A percentile compares a stretch with the other conserved stretches of the same genome.
Evolutionary conservation across 2,113 vertebrate species (phyloP).

Genomic region (Perca fluviatilis): DNA sequence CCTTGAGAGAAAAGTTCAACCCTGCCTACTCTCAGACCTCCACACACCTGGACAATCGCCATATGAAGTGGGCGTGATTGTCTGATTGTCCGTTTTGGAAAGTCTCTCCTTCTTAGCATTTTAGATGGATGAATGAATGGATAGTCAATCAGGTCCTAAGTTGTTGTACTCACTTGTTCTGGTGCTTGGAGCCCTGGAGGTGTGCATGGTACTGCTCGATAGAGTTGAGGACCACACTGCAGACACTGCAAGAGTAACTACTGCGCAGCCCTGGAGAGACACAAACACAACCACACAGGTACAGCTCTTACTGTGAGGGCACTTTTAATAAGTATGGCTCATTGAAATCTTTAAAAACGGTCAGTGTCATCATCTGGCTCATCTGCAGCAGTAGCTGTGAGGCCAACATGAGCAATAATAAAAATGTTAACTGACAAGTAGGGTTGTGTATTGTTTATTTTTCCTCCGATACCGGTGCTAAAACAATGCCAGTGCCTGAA

Average conservation of each 20-base stretch:
- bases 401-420: constrained; percentile 35
- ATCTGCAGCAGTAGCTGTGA: neutral
- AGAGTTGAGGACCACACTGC: constrained; percentile 87
- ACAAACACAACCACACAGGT: constrained; percentile 36
- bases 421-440: constrained; percentile 16
- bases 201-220: constrained; percentile 89
- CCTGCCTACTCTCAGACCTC: neutral
- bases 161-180: constrained; percentile 85
- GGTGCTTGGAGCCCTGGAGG: constrained; percentile 89
- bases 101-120: neutral
- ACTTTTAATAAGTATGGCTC: constrained; percentile 9
- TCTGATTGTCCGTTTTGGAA: neutral
- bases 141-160: neutral
- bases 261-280: constrained; percentile 81
- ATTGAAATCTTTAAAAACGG: constrained; percentile 24
- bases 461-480: no score
- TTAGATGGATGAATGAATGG: neutral
- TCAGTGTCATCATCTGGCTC: constrained; percentile 29
- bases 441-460: no score
- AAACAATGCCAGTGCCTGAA: no score
- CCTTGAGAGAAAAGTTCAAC: neutral
- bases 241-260: constrained; percentile 87
- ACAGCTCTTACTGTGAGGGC: constrained; percentile 15
- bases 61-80: neutral
- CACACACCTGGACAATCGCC: neutral